Percentiles rank a stretch among this genome's conserved stretches.
phyloP scores from a whole-genome alignment of 1,140 invertebrate species.

The Eriosoma lanigerum region DNA sequence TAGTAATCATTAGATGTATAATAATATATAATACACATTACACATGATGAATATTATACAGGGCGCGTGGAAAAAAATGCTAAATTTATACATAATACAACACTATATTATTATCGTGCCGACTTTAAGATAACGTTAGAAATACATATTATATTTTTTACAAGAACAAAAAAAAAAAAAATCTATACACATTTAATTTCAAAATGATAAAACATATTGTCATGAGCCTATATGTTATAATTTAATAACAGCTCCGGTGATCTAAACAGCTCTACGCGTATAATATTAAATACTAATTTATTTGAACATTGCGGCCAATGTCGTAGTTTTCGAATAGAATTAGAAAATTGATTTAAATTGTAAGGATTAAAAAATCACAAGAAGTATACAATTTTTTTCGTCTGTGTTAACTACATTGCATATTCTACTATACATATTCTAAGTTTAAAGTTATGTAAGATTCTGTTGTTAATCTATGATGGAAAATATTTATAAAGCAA shows the following conservation, averaged over 20 bases:
- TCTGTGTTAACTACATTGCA: too few relatives aligned
- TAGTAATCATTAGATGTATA: background rate
- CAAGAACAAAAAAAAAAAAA: background rate
- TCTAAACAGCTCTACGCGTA: background rate
- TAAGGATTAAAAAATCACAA: too few relatives aligned
- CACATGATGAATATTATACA: background rate
- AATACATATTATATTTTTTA: slow-evolving; percentile 4
- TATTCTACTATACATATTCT: too few relatives aligned
- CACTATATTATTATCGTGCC: background rate
- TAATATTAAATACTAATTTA: background rate
- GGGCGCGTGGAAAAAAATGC: too few relatives aligned
- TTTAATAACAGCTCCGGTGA: background rate
- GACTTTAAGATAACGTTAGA: background rate
- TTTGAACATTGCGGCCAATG: too few relatives aligned
- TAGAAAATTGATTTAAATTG: too few relatives aligned
- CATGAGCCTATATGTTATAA: background rate
- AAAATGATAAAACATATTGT: slow-evolving; percentile 16
- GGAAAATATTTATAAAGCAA: too few relatives aligned
- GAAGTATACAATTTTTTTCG: too few relatives aligned
- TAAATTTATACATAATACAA: background rate
- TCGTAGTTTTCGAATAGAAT: too few relatives aligned
- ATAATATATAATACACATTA: slow-evolving; percentile 32
- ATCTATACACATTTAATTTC: background rate
- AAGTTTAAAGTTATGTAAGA: too few relatives aligned
- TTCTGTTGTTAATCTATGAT: too few relatives aligned